A percentile compares a stretch with the other conserved stretches of the same genome.
These are phyloP conservation scores for Athene noctua DNA, from an alignment of 2,113 vertebrate genomes.

Conservation along the genomic window DNA sequence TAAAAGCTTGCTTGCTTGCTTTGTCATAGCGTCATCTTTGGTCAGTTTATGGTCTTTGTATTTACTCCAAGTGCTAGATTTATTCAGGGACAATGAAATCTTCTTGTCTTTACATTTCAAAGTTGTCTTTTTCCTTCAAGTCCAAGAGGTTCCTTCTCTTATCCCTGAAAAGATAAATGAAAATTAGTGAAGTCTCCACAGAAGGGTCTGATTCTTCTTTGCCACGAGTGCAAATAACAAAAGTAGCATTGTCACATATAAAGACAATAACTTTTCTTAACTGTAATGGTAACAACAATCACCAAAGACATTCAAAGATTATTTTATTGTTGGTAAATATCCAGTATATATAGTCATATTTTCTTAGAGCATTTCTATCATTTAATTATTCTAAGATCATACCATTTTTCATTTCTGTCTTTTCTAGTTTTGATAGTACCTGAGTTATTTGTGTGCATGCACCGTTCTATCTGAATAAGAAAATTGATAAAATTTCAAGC, in stretches of 20 bases:
- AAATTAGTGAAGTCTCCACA: not conserved
- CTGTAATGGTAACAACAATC: not conserved
- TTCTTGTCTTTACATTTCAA: not conserved
- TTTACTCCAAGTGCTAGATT: not conserved
- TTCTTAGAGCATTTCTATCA: not conserved
- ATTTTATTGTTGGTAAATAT: not conserved
- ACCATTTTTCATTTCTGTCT: not conserved
- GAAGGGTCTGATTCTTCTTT: not conserved
- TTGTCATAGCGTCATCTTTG: not conserved
- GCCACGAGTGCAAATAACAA: not conserved
- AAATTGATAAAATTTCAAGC: not conserved
- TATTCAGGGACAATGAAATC: not conserved
- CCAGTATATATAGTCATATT: not conserved
- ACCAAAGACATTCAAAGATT: not conserved
- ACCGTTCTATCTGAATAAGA: not conserved
- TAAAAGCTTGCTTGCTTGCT: not conserved
- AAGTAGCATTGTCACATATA: not conserved
- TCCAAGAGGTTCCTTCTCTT: not conserved
- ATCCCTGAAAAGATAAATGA: not conserved
- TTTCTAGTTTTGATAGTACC: not conserved
- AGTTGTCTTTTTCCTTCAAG: not conserved
- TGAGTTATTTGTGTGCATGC: not conserved
- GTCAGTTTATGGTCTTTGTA: not conserved
- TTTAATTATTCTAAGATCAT: not conserved
- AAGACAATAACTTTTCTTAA: not conserved